phyloP scores from a whole-genome alignment of 2,113 vertebrate genomes.

The Chunga burmeisteri region DNA sequence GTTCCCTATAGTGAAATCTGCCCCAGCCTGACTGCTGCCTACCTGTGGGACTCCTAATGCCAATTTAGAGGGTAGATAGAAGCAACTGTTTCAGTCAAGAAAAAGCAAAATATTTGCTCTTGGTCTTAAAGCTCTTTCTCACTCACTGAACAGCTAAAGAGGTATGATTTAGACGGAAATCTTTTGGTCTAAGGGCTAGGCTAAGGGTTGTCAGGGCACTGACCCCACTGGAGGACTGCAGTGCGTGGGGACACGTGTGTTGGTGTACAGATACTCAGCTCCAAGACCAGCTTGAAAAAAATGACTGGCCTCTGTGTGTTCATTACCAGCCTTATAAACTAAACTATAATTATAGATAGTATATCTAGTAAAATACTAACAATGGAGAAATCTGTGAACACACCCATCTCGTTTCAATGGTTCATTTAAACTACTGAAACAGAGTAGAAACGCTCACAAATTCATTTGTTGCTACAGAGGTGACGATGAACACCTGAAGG shows the following conservation, averaged over 20 bases:
- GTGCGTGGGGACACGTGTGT: accelerated
- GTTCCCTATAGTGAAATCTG: not conserved
- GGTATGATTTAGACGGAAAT: not conserved
- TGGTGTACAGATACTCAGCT: not conserved
- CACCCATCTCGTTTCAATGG: not conserved
- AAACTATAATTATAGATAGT: not conserved
- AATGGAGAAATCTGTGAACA: not conserved
- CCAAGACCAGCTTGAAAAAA: not conserved
- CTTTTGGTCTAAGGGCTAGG: not conserved
- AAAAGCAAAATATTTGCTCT: not conserved
- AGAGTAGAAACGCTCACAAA: not conserved
- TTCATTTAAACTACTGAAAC: not conserved
- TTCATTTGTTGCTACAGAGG: not conserved
- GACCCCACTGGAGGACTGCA: not conserved
- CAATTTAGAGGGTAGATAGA: not conserved
- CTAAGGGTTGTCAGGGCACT: not conserved
- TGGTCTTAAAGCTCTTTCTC: not conserved
- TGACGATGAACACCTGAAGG: not conserved
- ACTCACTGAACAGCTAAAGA: not conserved
- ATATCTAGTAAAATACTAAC: not conserved
- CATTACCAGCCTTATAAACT: not conserved
- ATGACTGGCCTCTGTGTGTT: not conserved
- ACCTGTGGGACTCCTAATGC: not conserved
- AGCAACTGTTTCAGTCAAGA: not conserved
- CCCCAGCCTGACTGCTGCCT: not conserved